phyloP scores from a whole-genome alignment of 2,113 vertebrate genomes.

The Scomber scombrus region DNA sequence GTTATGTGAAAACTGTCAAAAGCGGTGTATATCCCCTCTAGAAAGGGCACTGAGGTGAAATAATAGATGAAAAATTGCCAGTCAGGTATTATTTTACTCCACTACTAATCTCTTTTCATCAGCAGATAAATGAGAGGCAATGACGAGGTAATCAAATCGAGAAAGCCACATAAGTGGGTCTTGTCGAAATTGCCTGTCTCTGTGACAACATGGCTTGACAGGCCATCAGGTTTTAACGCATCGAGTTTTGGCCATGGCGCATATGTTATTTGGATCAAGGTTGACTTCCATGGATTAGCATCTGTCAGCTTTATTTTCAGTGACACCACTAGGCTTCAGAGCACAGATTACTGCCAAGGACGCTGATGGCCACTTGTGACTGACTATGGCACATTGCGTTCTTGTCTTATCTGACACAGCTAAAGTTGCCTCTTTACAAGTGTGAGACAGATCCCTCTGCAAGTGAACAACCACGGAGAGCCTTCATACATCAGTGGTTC shows the following conservation, averaged over 20 bases:
- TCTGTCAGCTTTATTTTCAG: constrained; percentile 71
- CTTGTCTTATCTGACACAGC: constrained; percentile 62
- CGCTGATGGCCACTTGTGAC: constrained; percentile 66
- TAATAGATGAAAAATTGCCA: constrained; percentile 11
- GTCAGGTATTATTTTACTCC: constrained; percentile 16
- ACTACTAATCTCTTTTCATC: constrained; percentile 44
- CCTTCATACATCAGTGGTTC: constrained; percentile 66
- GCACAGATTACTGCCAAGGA: constrained; percentile 62
- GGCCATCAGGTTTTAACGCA: constrained; percentile 50
- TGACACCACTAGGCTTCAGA: constrained; percentile 33
- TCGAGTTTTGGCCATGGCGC: constrained; percentile 43
- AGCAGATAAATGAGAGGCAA: constrained; percentile 34
- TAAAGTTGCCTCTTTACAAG: constrained; percentile 52
- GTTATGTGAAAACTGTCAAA: constrained; percentile 12
- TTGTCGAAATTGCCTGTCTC: constrained; percentile 58
- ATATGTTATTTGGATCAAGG: constrained; percentile 70
- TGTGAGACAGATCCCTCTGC: constrained; percentile 54
- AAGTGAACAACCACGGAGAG: constrained; percentile 51
- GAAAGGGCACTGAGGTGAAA: constrained; percentile 7
- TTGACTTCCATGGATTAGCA: constrained; percentile 69
- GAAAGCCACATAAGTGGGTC: constrained; percentile 61
- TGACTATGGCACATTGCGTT: constrained; percentile 44
- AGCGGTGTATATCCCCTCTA: not conserved
- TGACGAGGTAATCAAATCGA: constrained; percentile 57
- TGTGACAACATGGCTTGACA: constrained; percentile 40